These are phyloP conservation scores for Cotesia vestalis DNA, from an alignment of 1,140 invertebrate genomes.

Conservation along the genomic window DNA sequence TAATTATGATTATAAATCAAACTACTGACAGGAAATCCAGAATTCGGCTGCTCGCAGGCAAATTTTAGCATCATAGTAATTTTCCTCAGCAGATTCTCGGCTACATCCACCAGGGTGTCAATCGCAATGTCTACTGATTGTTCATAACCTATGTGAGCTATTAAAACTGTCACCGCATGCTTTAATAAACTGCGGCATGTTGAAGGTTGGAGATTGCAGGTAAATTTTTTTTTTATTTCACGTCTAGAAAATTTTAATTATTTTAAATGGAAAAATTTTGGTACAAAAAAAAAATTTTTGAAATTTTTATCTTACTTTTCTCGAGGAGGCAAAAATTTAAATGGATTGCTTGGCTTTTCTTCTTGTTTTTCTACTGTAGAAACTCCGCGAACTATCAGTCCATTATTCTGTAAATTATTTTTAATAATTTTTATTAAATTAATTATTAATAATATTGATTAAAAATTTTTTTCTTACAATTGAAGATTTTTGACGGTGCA, in stretches of 20 bases:
- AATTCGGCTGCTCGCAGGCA: conserved; percentile 65
- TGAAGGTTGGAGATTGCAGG: conserved; percentile 46
- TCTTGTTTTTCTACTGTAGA: conserved; percentile 47
- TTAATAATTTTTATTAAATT: conserved; percentile 30
- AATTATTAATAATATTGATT: conserved; percentile 18
- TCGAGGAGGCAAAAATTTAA: conserved; percentile 46
- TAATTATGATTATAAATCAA: not conserved
- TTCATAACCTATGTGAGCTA: conserved; percentile 65
- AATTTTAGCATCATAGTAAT: conserved; percentile 66
- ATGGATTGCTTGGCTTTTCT: conserved; percentile 45
- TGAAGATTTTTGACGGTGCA: conserved; percentile 54
- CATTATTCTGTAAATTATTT: conserved; percentile 51
- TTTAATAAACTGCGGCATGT: conserved; percentile 56
- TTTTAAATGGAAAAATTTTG: no score
- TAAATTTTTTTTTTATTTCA: conserved; percentile 36
- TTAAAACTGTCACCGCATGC: conserved; percentile 57
- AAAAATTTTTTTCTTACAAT: conserved; percentile 50
- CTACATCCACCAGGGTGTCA: conserved; percentile 67
- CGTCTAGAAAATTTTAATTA: conserved; percentile 16
- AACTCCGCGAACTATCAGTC: conserved; percentile 50
- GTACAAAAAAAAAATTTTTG: no score
- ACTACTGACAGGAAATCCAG: conserved; percentile 67
- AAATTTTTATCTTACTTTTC: conserved; percentile 43
- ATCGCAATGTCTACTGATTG: conserved; percentile 66
- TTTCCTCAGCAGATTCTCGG: conserved; percentile 66